phyloP scores from a whole-genome alignment of 2,888 invertebrate genomes.

The Tigriopus californicus region DNA sequence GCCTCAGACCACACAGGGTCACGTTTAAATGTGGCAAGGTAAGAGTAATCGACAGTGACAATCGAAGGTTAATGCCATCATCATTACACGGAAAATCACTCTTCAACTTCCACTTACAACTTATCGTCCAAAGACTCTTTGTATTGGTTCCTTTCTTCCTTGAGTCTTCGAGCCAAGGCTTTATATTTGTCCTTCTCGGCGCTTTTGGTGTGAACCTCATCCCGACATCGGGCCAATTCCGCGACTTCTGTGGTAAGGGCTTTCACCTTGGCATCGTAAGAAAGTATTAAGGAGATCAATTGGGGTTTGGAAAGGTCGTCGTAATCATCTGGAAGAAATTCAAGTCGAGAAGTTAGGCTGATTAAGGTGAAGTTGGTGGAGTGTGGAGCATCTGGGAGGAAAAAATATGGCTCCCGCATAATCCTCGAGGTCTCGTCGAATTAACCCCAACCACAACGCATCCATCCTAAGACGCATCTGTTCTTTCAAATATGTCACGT shows the following conservation, averaged over 20 bases:
- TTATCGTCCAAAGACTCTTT: background rate
- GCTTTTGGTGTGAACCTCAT: background rate
- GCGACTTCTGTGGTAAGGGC: background rate
- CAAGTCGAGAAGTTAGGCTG: background rate
- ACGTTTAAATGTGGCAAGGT: no score
- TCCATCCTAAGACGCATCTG: no score
- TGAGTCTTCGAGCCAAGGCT: slow-evolving; percentile 4
- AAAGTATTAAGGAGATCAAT: background rate
- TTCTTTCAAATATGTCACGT: no score
- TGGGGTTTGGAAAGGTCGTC: background rate
- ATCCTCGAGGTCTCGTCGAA: no score
- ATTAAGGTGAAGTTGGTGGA: background rate
- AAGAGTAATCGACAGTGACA: no score
- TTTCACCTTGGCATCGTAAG: slow-evolving; percentile 3
- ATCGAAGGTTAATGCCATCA: no score
- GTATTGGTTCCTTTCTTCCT: slow-evolving; percentile 11
- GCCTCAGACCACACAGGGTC: no score
- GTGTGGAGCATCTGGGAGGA: no score
- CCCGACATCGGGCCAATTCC: background rate
- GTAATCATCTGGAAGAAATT: background rate
- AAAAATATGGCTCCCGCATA: no score
- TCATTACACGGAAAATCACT: no score
- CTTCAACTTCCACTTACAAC: background rate
- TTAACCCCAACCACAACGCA: no score
- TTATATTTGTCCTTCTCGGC: slow-evolving; percentile 14